Conservation (phyloP, 1,140 invertebrate species). For the Brachionus angularis region DNA sequence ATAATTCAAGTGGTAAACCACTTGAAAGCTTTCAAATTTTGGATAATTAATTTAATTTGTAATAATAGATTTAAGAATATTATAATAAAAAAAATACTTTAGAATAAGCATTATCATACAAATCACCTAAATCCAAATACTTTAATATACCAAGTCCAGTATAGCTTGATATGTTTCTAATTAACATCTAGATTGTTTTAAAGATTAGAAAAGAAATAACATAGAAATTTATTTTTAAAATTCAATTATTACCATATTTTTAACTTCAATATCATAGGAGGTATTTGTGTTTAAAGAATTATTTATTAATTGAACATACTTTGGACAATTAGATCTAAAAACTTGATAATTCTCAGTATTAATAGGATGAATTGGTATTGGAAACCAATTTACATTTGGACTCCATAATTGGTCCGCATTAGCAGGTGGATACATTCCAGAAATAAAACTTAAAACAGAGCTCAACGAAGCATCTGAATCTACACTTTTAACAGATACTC, state of each 20-base stretch:
- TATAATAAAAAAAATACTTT: neutral
- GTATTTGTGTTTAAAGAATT: neutral
- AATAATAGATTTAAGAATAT: neutral
- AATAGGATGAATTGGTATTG: slow-evolving; percentile 33
- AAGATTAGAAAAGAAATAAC: neutral
- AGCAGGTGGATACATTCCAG: slow-evolving; percentile 36
- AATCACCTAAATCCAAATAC: neutral
- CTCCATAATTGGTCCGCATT: slow-evolving; percentile 37
- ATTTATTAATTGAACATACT: neutral
- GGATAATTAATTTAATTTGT: no score
- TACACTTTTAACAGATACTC: slow-evolving; percentile 1
- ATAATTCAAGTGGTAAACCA: slow-evolving; percentile 8
- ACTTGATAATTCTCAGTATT: slow-evolving; percentile 5
- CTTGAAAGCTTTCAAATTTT: neutral
- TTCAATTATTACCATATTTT: slow-evolving; percentile 2
- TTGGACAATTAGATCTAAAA: neutral
- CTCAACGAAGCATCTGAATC: slow-evolving; percentile 16
- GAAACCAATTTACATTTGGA: slow-evolving; percentile 31
- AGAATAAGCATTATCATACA: slow-evolving; percentile 11
- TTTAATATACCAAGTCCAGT: neutral
- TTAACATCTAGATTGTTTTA: neutral
- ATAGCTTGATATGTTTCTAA: slow-evolving; percentile 13
- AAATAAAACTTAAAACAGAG: neutral
- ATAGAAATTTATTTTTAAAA: no score
- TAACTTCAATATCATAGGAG: neutral